Conservation (phyloP, 2,888 invertebrate genomes). For the Tachina lurida region DNA sequence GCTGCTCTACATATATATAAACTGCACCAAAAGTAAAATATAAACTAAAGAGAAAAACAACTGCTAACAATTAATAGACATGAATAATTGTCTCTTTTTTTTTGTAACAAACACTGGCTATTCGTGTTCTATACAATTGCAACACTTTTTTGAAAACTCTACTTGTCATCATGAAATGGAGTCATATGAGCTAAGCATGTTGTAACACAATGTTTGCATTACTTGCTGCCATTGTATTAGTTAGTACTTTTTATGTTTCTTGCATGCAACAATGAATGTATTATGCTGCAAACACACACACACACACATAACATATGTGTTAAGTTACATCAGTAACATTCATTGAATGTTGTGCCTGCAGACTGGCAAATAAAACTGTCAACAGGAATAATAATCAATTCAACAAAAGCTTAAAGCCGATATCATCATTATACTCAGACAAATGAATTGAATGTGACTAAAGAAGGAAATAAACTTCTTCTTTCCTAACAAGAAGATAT, state of each 20-base stretch:
- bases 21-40: too few species aligned
- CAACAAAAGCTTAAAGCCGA: slow-evolving; percentile 59
- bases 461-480: not conserved
- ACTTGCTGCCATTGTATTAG: slow-evolving; percentile 10
- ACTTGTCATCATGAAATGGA: slow-evolving; percentile 62
- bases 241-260: slow-evolving; percentile 31
- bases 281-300: not conserved
- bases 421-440: slow-evolving; percentile 39
- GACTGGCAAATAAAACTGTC: slow-evolving; percentile 59
- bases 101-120: not conserved
- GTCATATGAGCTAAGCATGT: slow-evolving; percentile 54
- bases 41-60: slow-evolving; percentile 2
- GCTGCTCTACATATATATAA: not conserved
- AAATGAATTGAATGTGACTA: slow-evolving; percentile 11
- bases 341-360: slow-evolving; percentile 6
- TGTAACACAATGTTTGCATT: slow-evolving; percentile 36
- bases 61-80: slow-evolving; percentile 38
- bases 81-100: not conserved
- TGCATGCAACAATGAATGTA: slow-evolving; percentile 37
- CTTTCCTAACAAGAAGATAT: not conserved
- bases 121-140: not conserved
- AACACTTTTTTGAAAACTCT: slow-evolving; percentile 30
- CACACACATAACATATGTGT: not conserved
- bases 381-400: slow-evolving; percentile 55
- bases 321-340: not conserved